Percentiles rank a stretch among this genome's conserved stretches.
phyloP scores from a whole-genome alignment of 2,888 invertebrate genomes.

The Hemicrepidius hirtus region DNA sequence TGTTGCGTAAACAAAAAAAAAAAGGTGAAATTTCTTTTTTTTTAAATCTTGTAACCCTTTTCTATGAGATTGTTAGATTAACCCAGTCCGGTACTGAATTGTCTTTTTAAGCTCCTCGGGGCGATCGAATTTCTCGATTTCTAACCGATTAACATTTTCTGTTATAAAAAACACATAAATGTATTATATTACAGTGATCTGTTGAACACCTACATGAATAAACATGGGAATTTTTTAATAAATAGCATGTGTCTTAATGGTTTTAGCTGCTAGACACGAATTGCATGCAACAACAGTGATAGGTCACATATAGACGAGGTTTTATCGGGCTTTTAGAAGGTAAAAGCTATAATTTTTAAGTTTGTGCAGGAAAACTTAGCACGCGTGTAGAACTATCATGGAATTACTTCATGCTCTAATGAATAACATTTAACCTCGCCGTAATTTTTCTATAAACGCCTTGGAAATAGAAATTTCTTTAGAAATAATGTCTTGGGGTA shows the following conservation, averaged over 20 bases:
- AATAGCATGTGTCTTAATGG: slow-evolving; percentile 17
- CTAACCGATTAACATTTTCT: neutral
- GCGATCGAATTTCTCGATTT: slow-evolving; percentile 4
- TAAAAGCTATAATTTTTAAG: slow-evolving; percentile 43
- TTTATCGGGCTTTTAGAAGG: slow-evolving; percentile 37
- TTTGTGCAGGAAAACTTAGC: slow-evolving; percentile 13
- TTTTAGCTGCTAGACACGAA: slow-evolving; percentile 39
- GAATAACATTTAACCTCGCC: neutral
- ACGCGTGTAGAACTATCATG: slow-evolving; percentile 17
- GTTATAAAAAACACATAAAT: neutral
- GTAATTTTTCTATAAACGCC: too few relatives aligned
- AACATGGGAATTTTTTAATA: slow-evolving; percentile 14
- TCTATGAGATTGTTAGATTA: too few relatives aligned
- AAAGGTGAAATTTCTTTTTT: too few relatives aligned
- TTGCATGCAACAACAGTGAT: slow-evolving; percentile 35
- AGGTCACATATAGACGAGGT: slow-evolving; percentile 25
- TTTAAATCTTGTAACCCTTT: too few relatives aligned
- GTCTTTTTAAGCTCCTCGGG: neutral
- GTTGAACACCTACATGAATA: slow-evolving; percentile 21
- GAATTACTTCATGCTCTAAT: neutral
- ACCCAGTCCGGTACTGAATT: too few relatives aligned
- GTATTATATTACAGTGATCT: slow-evolving; percentile 17
- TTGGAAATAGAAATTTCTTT: too few relatives aligned
- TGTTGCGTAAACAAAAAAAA: too few relatives aligned
- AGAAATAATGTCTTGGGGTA: too few relatives aligned